Evolutionary conservation across 2,113 vertebrate genomes (phyloP).

Genomic region (Oryzias woworae): DNA sequence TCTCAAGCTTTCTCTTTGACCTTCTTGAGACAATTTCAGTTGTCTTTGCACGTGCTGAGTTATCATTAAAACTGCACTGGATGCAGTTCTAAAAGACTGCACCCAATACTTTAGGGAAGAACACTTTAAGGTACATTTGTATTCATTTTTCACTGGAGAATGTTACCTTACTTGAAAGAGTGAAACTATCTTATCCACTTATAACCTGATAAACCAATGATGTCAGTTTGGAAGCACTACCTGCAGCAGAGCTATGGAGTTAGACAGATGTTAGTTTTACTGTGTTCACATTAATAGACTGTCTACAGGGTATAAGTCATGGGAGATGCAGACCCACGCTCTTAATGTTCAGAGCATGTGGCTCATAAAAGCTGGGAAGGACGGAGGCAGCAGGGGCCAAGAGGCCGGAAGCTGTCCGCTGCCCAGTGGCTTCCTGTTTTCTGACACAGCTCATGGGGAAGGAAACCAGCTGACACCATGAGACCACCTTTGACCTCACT

Average conservation of each 20-base stretch:
- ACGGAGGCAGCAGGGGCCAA: constrained; percentile 33
- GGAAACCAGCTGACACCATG: constrained; percentile 34
- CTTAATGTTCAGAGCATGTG: constrained; percentile 51
- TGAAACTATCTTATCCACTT: too few relatives aligned
- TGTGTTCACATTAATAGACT: constrained; percentile 38
- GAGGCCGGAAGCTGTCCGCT: constrained; percentile 62
- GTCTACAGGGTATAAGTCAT: constrained; percentile 39
- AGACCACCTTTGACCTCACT: constrained; percentile 1
- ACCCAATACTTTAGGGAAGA: too few relatives aligned
- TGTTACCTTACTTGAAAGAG: too few relatives aligned
- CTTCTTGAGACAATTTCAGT: too few relatives aligned
- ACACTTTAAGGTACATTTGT: too few relatives aligned
- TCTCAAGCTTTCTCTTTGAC: too few relatives aligned
- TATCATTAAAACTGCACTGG: too few relatives aligned
- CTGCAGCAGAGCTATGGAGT: too few relatives aligned
- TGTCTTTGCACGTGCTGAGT: too few relatives aligned
- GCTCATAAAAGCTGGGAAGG: constrained; percentile 48
- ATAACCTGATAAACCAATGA: too few relatives aligned
- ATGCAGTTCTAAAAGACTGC: too few relatives aligned
- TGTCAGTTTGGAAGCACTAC: not conserved
- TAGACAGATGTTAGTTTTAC: constrained; percentile 21
- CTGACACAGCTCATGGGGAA: constrained; percentile 34
- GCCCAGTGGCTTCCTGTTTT: constrained; percentile 70
- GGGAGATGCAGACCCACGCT: constrained; percentile 20
- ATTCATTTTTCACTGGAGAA: too few relatives aligned